These are phyloP conservation scores for Cecropterus lyciades DNA, from an alignment of 1,140 invertebrate genomes.

Conservation along the genomic window DNA sequence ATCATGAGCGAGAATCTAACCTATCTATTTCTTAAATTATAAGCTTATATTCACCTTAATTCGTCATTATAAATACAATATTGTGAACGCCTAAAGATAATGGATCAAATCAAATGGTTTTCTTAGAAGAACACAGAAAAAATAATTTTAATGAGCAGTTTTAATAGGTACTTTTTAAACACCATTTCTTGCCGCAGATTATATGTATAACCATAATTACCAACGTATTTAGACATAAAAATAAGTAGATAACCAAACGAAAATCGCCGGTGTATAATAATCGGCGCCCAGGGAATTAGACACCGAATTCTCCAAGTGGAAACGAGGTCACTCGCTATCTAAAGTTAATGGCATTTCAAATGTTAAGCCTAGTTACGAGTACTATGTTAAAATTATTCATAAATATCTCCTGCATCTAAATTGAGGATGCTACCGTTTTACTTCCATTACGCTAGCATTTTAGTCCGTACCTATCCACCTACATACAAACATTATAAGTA, in stretches of 20 bases:
- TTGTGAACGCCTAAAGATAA: no score
- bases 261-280: slow-evolving; percentile 22
- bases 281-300: slow-evolving; percentile 39
- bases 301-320: slow-evolving; percentile 37
- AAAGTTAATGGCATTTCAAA: slow-evolving; percentile 26
- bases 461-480: background rate
- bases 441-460: background rate
- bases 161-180: no score
- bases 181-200: no score
- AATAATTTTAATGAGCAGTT: no score
- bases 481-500: background rate
- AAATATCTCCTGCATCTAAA: slow-evolving; percentile 7
- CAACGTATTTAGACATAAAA: no score
- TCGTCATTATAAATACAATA: no score
- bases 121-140: no score
- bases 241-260: background rate
- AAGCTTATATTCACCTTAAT: no score
- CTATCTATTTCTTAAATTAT: no score
- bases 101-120: no score
- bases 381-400: slow-evolving; percentile 17
- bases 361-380: slow-evolving; percentile 16
- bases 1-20: no score
- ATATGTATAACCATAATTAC: no score
- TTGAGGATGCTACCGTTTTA: slow-evolving; percentile 1
- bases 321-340: slow-evolving; percentile 40